A percentile compares a stretch with the other conserved stretches of the same genome.
These are phyloP conservation scores for Polymixis flavicincta DNA, from an alignment of 2,888 invertebrate species.

Conservation along the genomic window DNA sequence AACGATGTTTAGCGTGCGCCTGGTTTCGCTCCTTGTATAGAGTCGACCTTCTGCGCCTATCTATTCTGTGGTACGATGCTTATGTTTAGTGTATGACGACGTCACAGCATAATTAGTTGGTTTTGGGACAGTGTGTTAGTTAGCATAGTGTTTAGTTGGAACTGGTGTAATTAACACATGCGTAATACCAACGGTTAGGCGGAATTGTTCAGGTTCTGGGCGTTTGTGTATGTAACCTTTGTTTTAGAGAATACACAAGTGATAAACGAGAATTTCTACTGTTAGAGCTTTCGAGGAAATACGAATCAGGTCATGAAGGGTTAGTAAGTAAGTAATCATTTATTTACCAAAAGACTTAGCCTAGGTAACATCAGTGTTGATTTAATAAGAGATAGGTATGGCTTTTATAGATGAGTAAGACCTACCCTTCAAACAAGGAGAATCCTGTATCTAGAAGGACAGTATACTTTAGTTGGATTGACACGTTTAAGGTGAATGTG, in stretches of 20 bases:
- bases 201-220: slow-evolving; percentile 16
- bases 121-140: slow-evolving; percentile 58
- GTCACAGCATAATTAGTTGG: slow-evolving; percentile 59
- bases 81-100: slow-evolving; percentile 59
- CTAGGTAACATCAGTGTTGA: too few species aligned
- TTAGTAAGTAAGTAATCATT: too few species aligned
- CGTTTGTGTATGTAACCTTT: background rate
- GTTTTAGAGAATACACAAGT: slow-evolving; percentile 10
- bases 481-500: background rate
- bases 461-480: too few species aligned
- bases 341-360: too few species aligned
- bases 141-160: slow-evolving; percentile 45
- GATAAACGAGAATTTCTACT: background rate
- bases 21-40: background rate
- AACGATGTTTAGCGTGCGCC: background rate
- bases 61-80: slow-evolving; percentile 2
- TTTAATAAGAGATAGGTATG: too few species aligned
- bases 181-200: slow-evolving; percentile 7
- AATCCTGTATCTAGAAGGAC: too few species aligned
- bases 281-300: background rate
- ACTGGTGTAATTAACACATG: slow-evolving; percentile 48
- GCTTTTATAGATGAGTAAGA: too few species aligned
- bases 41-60: background rate
- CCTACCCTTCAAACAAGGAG: too few species aligned
- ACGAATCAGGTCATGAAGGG: background rate